A percentile compares a stretch with the other conserved stretches of the same genome.
These are phyloP conservation scores for Uropetala carovei DNA, from an alignment of 2,888 invertebrate genomes.

Conservation along the genomic window DNA sequence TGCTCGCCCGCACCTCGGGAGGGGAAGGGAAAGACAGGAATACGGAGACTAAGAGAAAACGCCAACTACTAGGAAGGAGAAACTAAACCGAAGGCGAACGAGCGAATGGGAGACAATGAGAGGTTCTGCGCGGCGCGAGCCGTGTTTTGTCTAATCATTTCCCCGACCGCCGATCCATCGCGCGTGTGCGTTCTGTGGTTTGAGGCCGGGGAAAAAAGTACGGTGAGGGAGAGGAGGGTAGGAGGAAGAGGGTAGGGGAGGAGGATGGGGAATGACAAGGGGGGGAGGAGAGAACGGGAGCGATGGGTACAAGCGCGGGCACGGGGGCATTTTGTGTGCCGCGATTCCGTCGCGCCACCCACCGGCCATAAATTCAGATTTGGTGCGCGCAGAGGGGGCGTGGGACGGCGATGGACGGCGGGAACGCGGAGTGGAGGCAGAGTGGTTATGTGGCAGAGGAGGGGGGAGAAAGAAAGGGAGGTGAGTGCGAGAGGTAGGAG, in stretches of 20 bases:
- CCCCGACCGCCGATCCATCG: too few relatives aligned
- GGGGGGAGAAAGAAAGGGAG: neutral
- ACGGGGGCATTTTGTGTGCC: neutral
- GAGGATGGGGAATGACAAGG: neutral
- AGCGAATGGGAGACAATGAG: neutral
- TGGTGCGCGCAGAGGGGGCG: neutral
- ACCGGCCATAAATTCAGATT: slow-evolving; percentile 41
- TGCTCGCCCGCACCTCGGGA: too few relatives aligned
- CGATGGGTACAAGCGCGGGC: neutral
- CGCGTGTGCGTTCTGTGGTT: neutral
- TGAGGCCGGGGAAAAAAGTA: neutral
- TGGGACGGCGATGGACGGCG: too few relatives aligned
- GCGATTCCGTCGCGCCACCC: slow-evolving; percentile 2
- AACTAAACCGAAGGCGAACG: slow-evolving; percentile 18
- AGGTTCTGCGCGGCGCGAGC: too few relatives aligned
- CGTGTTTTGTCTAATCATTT: too few relatives aligned
- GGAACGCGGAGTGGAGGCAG: too few relatives aligned
- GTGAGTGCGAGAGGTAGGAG: neutral
- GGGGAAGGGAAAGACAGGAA: too few relatives aligned
- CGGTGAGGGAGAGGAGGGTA: neutral
- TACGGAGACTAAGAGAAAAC: too few relatives aligned
- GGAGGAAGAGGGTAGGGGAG: neutral
- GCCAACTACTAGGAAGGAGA: neutral
- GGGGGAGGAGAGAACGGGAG: neutral
- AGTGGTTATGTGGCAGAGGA: neutral